Evolutionary conservation across 2,113 vertebrate species (phyloP), one percentile per base, ranked within the genome.

Genomic region (Bothrops jararaca): DNA sequence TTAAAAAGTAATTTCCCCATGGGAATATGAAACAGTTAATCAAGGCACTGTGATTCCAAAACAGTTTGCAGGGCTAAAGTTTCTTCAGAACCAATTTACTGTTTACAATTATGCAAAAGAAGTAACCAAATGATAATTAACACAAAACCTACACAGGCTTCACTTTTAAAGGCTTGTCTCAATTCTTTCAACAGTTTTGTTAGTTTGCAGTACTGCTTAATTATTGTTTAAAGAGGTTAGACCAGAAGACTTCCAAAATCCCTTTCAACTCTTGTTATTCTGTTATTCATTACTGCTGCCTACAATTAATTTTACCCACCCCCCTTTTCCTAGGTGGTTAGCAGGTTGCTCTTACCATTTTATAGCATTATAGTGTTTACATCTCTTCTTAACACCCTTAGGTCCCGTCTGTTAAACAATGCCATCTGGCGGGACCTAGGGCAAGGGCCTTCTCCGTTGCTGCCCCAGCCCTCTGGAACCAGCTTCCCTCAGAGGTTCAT

Each of bases 11-110:
- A 39, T 89, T 57, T 90, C 50, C 54, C 26, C 80, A 89, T 89
- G 91, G 92, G 93, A 92, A 92, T 57, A 92, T 48, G 89, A 89
- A 95, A 92, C 88, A 95, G 93, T 95, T 94, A 91, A 94, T 95
- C 95, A 94, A 52, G 39, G 69, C 86, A 89, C 92, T 85, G 94
- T 42, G 48, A 60, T 93, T 86, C 74, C 45, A 53, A 90, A 64
- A 80, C 89, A 15, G 89, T 93, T 93, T 93, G 89, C 92, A 90
- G 95, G 91, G 90, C 89, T 92, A 92, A 92, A 34, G 39, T 95
- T 91, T 64, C 48, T 74, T 90, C 89, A 89, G 64, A 94, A 94
- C 39, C 2, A 90, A 93, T 94, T 95, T 92, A 88, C 50, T 94
- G 52, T 90, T 96, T 92, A 89, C 92, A n/a, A 80, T 7, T 53